Conservation (phyloP, 2,113 vertebrate genomes). For the Neodon shergylaensis region DNA sequence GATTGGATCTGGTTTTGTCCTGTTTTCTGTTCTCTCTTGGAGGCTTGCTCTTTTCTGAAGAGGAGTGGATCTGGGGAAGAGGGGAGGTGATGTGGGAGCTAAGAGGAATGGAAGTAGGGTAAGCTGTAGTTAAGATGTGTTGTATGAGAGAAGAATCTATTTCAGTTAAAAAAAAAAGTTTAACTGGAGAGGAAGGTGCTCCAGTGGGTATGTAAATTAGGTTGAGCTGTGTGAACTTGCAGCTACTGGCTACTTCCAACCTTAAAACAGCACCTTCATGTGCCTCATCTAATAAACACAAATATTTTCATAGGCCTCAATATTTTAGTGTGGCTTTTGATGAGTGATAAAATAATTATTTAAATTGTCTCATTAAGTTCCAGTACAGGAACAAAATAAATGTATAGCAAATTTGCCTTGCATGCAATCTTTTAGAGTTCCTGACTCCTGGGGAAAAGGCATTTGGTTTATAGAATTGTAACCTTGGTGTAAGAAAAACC, state of each 20-base stretch:
- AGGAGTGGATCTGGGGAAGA: not conserved
- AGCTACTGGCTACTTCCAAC: not conserved
- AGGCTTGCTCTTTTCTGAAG: not conserved
- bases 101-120: no score
- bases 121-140: not conserved
- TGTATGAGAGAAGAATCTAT: not conserved
- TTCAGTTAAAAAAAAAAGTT: not conserved
- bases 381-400: not conserved
- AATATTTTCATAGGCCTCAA: not conserved
- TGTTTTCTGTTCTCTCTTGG: not conserved
- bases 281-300: not conserved
- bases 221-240: not conserved
- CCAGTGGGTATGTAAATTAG: not conserved
- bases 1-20: not conserved
- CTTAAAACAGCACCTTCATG: not conserved
- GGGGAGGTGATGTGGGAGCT: not conserved
- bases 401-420: not conserved
- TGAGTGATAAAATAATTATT: not conserved
- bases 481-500: not conserved
- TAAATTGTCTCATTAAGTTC: constrained; percentile 7
- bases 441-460: not conserved
- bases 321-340: not conserved
- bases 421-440: not conserved
- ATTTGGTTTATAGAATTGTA: constrained; percentile 20
- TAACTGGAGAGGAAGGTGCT: not conserved